Evolutionary conservation across 2,797 vertebrate genomes (phyloP).

Genomic region (Lacerta bilineata): DNA sequence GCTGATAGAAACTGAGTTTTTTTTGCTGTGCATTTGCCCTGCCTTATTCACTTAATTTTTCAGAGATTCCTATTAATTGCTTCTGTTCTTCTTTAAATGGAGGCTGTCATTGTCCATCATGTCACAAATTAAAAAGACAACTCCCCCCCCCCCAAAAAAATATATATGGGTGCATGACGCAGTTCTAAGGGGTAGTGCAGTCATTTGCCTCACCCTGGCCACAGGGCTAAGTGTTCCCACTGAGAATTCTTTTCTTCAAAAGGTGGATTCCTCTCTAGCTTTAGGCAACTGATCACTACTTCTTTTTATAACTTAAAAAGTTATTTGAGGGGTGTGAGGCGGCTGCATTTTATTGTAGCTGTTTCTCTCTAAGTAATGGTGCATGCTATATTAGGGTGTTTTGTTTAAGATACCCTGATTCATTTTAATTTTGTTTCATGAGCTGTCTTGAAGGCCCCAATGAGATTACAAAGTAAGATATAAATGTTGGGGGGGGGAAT

Average conservation of each 20-base stretch:
- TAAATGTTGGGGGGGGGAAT: neutral
- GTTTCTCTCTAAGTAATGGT: neutral
- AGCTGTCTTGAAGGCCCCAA: neutral
- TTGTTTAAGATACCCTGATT: neutral
- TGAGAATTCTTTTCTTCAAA: neutral
- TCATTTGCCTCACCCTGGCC: too few relatives aligned
- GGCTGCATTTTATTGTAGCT: neutral
- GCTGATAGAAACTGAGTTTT: too few relatives aligned
- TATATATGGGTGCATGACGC: too few relatives aligned
- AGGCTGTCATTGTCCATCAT: too few relatives aligned
- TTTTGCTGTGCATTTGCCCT: too few relatives aligned
- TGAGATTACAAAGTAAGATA: neutral
- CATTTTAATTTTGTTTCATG: neutral
- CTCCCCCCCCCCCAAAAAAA: too few relatives aligned
- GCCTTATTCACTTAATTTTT: too few relatives aligned
- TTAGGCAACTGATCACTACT: neutral
- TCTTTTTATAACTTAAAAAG: neutral
- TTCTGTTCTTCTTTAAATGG: too few relatives aligned
- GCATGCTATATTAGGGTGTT: neutral
- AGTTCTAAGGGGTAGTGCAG: too few relatives aligned
- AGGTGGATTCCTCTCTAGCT: neutral
- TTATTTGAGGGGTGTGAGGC: neutral
- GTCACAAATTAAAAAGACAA: too few relatives aligned
- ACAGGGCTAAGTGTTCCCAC: neutral
- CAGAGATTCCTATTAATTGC: too few relatives aligned